Percentiles rank a stretch among this genome's conserved stretches.
These are phyloP conservation scores for Anas capensis DNA, from an alignment of 2,797 vertebrate genomes.

Conservation along the genomic window DNA sequence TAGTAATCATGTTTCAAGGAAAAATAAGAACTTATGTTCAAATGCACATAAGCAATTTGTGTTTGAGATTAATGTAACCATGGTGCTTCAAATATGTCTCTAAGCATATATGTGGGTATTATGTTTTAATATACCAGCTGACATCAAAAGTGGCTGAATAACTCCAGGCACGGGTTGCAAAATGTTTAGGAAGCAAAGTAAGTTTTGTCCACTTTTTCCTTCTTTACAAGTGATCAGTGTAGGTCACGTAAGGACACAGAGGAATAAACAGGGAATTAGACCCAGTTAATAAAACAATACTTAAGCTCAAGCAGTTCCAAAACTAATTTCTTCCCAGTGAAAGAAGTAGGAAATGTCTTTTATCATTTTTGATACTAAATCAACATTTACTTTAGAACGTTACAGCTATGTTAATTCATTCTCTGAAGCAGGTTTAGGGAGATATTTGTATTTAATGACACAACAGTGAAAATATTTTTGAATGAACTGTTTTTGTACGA, in stretches of 20 bases:
- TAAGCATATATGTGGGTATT: neutral
- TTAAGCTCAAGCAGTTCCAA: slow-evolving; percentile 16
- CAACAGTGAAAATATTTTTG: neutral
- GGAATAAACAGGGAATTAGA: slow-evolving; percentile 29
- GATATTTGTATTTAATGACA: neutral
- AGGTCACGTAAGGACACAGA: slow-evolving; percentile 14
- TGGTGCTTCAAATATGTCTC: neutral
- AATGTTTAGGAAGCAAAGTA: neutral
- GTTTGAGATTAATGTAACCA: neutral
- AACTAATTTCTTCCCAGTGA: slow-evolving; percentile 20
- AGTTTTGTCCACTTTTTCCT: neutral
- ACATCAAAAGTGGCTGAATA: neutral
- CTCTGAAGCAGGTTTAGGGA: neutral
- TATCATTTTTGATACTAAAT: slow-evolving; percentile 19
- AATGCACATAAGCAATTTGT: neutral
- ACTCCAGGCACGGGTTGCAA: neutral
- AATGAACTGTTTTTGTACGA: neutral
- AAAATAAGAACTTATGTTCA: neutral
- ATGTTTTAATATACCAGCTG: neutral
- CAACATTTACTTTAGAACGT: neutral
- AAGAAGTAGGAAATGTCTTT: slow-evolving; percentile 32
- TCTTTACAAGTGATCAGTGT: neutral
- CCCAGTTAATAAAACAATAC: slow-evolving; percentile 34
- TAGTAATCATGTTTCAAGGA: neutral
- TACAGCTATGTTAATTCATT: neutral